Evolutionary conservation across 2,797 vertebrate genomes (phyloP).

Genomic region (Urophycis tenuis): DNA sequence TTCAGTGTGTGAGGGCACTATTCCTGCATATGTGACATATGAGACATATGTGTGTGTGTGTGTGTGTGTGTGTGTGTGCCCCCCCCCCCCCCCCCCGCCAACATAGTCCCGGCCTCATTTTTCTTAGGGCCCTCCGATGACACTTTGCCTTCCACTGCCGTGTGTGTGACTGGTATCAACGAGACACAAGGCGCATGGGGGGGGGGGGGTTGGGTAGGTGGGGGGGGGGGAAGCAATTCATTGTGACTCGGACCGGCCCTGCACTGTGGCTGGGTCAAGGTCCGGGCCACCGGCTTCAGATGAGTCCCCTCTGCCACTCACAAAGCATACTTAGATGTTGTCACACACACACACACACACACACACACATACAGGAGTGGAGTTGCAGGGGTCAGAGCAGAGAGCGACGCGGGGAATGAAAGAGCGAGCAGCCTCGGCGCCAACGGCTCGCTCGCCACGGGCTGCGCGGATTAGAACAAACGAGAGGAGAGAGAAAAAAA

Average conservation of each 20-base stretch:
- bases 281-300: conserved; percentile 54
- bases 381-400: background rate
- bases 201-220: too few species aligned
- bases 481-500: too few species aligned
- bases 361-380: conserved; percentile 23
- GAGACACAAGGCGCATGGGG: conserved; percentile 39
- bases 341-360: too few species aligned
- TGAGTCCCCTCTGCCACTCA: conserved; percentile 54
- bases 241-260: conserved; percentile 47
- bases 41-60: too few species aligned
- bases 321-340: conserved; percentile 30
- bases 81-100: too few species aligned
- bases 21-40: too few species aligned
- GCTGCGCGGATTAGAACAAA: background rate
- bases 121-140: conserved; percentile 29
- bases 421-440: background rate
- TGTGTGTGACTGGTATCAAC: conserved; percentile 40
- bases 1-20: too few species aligned
- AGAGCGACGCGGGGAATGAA: background rate
- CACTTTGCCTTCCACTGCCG: conserved; percentile 18
- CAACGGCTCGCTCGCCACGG: background rate
- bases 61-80: too few species aligned
- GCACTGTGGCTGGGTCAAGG: conserved; percentile 49
- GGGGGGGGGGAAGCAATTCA: conserved; percentile 58
- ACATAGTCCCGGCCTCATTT: conserved; percentile 26